Base-by-base conservation (phyloP, 2,113 vertebrate genomes). In the Tamias sibiricus region DNA sequence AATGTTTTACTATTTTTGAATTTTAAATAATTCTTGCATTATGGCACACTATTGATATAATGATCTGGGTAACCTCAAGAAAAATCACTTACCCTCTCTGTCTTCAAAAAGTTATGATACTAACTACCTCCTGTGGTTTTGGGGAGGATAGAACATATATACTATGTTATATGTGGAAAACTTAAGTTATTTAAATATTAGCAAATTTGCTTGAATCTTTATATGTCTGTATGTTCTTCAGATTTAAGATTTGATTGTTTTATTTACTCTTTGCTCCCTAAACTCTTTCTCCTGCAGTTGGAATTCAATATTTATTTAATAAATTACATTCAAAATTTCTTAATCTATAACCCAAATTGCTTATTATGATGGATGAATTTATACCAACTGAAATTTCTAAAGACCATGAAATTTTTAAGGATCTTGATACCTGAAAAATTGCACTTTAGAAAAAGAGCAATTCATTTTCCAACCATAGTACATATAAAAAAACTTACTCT, bases 391-490 rank as follows among this genome's bases (percentile, higher is more conserved):
- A 24, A 59, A 59, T 64, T 93, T 90, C 66, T 49, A 90, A 77
- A 87, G 47, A 35, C 6, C 49, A 40, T 35, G 10, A 83, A 79
- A 57, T 84, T 93, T 91, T 96, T 40, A 95, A 91, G 47, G 54
- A 84, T 76, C 28, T 81, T 72, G 32, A 85, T 66, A 69, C 57
- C 82, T 90, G 52, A 20, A 69, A 93, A 81, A 54, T 44, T 52
- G 30, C 3, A 71, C 30, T 89, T 68, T 9, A 80, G 77, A 81
- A 82, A 91, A 72, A 28, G 62, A 87, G 20, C 14, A 30, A 80
- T 74, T 85, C 14, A 71, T 26, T 40, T 86, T 90, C 47, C 8
- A 91, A 91, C 4, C 57, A 49, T 1, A 28, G 8, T 35, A 42
- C 26, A 54, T 77, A 40, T 26, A 24, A 90, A 93, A 52, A 75